phyloP scores from a whole-genome alignment of 2,888 invertebrate species.

The Anticlea derivata region DNA sequence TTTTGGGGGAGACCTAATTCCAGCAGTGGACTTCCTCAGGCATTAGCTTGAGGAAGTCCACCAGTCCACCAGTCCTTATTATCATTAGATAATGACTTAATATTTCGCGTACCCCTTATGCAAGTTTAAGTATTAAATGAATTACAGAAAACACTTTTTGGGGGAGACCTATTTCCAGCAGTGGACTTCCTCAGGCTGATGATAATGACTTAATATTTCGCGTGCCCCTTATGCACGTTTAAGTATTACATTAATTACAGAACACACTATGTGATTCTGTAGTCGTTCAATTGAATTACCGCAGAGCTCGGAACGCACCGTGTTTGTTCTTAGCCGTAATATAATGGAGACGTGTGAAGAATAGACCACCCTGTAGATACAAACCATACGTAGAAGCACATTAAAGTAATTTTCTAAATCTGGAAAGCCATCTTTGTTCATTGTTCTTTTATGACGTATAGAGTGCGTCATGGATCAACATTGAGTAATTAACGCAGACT shows the following conservation, averaged over 20 bases:
- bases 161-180: too few relatives aligned
- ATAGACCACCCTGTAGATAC: conserved; percentile 21
- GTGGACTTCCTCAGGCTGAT: too few relatives aligned
- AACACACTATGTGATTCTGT: too few relatives aligned
- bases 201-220: too few relatives aligned
- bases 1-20: too few relatives aligned
- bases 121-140: conserved; percentile 34
- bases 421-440: conserved; percentile 21
- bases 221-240: too few relatives aligned
- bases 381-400: conserved; percentile 13
- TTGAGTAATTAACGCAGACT: conserved; percentile 5
- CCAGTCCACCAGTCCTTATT: too few relatives aligned
- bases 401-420: conserved; percentile 17
- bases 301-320: conserved; percentile 24
- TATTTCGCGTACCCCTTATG: conserved; percentile 32
- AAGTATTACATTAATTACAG: too few relatives aligned
- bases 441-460: background rate
- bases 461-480: background rate
- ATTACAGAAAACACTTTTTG: too few relatives aligned
- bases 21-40: too few relatives aligned
- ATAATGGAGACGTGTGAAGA: conserved; percentile 33
- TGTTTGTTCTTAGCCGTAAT: conserved; percentile 29
- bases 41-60: too few relatives aligned
- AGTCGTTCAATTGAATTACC: conserved; percentile 29
- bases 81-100: conserved; percentile 41